Percentiles rank a stretch among this genome's conserved stretches.
Evolutionary conservation across 2,888 invertebrate species (phyloP).

Genomic region (Rhaphigaster nebulosa): DNA sequence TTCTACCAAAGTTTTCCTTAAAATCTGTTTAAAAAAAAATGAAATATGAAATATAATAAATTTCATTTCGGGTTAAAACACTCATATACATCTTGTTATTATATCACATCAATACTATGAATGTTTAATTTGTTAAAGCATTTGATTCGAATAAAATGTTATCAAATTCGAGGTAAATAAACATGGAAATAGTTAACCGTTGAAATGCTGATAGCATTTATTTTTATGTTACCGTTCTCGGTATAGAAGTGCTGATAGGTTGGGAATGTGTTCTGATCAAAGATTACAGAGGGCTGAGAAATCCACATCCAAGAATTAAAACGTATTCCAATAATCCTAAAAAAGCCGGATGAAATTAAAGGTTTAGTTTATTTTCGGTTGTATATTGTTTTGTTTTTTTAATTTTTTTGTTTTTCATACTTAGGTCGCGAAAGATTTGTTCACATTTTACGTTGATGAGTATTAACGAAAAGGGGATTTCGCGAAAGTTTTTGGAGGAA

Average conservation of each 20-base stretch:
- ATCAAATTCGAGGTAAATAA: too few relatives aligned
- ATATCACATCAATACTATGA: too few relatives aligned
- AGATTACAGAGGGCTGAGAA: background rate
- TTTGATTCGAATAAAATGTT: too few relatives aligned
- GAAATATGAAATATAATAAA: too few relatives aligned
- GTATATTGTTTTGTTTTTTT: background rate
- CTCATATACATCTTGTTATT: too few relatives aligned
- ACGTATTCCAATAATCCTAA: background rate
- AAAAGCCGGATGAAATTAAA: background rate
- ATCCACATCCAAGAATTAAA: background rate
- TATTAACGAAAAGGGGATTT: background rate
- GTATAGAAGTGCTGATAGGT: background rate
- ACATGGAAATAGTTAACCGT: too few relatives aligned
- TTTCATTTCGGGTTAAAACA: too few relatives aligned
- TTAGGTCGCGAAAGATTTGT: background rate
- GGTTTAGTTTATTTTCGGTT: background rate
- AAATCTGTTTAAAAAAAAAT: too few relatives aligned
- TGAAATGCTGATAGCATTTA: too few relatives aligned
- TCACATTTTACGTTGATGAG: background rate
- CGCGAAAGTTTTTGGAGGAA: background rate
- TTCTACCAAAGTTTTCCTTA: too few relatives aligned
- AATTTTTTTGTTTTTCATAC: background rate
- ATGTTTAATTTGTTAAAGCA: too few relatives aligned
- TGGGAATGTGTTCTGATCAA: background rate
- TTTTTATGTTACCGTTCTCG: too few relatives aligned